A percentile compares a stretch with the other conserved stretches of the same genome.
Conservation (phyloP, 2,113 vertebrate species). For the Odontesthes bonariensis region DNA sequence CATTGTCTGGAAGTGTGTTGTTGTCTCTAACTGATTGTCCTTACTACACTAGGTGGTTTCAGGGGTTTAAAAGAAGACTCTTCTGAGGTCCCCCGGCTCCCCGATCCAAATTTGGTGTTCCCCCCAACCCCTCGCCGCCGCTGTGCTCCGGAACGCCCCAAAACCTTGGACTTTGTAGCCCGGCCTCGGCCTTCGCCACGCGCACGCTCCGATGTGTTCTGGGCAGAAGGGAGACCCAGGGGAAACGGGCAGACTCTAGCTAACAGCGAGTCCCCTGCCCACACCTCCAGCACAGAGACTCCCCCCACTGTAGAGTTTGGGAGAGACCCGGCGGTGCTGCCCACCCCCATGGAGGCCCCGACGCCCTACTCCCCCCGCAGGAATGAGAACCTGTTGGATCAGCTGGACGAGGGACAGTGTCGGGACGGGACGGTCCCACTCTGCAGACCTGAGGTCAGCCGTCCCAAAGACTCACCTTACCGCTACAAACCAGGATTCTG, state of each 20-base stretch:
- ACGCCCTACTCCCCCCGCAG: conserved; percentile 83
- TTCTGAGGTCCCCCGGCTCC: conserved; percentile 90
- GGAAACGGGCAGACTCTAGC: conserved; percentile 65
- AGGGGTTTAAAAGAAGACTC: conserved; percentile 85
- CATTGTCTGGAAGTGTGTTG: no score
- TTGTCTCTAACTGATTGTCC: no score
- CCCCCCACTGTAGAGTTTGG: conserved; percentile 94
- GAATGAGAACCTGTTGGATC: conserved; percentile 89
- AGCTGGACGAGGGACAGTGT: conserved; percentile 91
- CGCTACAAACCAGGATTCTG: conserved; percentile 91
- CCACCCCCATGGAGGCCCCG: conserved; percentile 84
- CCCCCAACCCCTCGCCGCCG: conserved; percentile 93
- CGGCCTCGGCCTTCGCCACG: conserved; percentile 93
- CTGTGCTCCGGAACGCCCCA: conserved; percentile 93
- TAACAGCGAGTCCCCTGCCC: conserved; percentile 89
- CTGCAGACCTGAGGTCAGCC: conserved; percentile 87
- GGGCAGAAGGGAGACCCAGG: conserved; percentile 82
- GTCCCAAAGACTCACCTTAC: conserved; percentile 86
- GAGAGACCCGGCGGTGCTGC: conserved; percentile 87
- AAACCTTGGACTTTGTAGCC: conserved; percentile 94
- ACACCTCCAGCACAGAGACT: conserved; percentile 95
- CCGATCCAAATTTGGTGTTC: conserved; percentile 93
- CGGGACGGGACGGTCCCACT: conserved; percentile 92
- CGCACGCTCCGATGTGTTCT: conserved; percentile 88
- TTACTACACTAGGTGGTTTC: conserved; percentile 43